phyloP scores from a whole-genome alignment of 2,888 invertebrate genomes.

The Drosophila tripunctata region DNA sequence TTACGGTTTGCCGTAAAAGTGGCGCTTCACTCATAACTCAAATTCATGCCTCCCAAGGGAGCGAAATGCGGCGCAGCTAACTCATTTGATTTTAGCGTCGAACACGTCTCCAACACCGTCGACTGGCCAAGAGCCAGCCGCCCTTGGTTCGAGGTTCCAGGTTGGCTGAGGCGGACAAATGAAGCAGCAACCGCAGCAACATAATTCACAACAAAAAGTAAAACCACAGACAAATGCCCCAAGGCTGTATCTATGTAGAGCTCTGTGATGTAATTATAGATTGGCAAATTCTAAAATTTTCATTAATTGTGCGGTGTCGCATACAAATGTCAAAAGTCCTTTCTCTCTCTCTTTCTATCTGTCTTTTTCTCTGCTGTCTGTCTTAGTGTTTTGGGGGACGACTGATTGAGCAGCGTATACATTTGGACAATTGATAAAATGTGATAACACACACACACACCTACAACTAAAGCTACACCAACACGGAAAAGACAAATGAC shows the following conservation, averaged over 20 bases:
- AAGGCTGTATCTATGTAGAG: no score
- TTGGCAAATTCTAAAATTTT: slow-evolving; percentile 78
- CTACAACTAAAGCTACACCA: slow-evolving; percentile 1
- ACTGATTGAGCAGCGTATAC: slow-evolving; percentile 74
- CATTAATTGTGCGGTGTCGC: slow-evolving; percentile 75
- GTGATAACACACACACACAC: slow-evolving; percentile 56
- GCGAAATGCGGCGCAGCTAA: slow-evolving; percentile 42
- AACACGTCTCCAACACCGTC: slow-evolving; percentile 1
- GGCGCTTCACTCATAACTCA: slow-evolving; percentile 73
- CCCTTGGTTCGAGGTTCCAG: no score
- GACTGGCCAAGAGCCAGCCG: no score
- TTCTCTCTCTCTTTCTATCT: slow-evolving; percentile 1
- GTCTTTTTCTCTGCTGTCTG: background rate
- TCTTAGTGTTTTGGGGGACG: slow-evolving; percentile 21
- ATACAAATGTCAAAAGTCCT: slow-evolving; percentile 45
- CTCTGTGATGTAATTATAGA: slow-evolving; percentile 81
- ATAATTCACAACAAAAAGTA: slow-evolving; percentile 68
- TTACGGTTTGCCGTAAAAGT: slow-evolving; percentile 74
- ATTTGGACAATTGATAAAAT: slow-evolving; percentile 77
- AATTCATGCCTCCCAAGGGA: slow-evolving; percentile 76
- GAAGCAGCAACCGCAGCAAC: slow-evolving; percentile 74
- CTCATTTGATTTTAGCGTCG: slow-evolving; percentile 69
- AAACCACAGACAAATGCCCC: slow-evolving; percentile 33
- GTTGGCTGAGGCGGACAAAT: no score
- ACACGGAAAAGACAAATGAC: slow-evolving; percentile 67